Percentiles rank a stretch among this genome's conserved stretches.
Conservation (phyloP, 2,797 vertebrate species). For the Molossus molossus region DNA sequence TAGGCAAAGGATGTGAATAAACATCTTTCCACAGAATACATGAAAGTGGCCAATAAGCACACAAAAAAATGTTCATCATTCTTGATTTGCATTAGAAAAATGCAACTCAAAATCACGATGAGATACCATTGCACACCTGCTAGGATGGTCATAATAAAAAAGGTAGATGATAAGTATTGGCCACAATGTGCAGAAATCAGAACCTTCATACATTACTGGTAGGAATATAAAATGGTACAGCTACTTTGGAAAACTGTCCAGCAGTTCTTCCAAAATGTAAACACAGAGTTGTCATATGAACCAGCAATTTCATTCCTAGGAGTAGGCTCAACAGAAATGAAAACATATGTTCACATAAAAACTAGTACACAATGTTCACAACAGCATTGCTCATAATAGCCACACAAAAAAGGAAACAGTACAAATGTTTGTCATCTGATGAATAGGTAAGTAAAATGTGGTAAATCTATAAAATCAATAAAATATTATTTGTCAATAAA, state of each 20-base stretch:
- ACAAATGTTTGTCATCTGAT: background rate
- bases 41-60: background rate
- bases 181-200: background rate
- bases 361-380: background rate
- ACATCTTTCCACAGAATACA: background rate
- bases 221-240: background rate
- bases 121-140: background rate
- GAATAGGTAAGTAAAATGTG: background rate
- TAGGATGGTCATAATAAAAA: constrained; percentile 8
- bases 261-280: background rate
- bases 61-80: background rate
- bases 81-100: constrained; percentile 2
- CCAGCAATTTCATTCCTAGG: background rate
- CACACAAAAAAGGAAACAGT: background rate
- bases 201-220: background rate
- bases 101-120: constrained; percentile 4
- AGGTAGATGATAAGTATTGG: background rate
- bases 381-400: background rate
- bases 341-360: background rate
- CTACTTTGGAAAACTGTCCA: constrained; percentile 21
- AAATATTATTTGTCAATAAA: background rate
- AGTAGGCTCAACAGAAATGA: background rate
- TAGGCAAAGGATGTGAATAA: background rate
- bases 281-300: background rate
- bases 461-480: background rate